phyloP scores from a whole-genome alignment of 2,797 vertebrate genomes.

The Squalus acanthias region DNA sequence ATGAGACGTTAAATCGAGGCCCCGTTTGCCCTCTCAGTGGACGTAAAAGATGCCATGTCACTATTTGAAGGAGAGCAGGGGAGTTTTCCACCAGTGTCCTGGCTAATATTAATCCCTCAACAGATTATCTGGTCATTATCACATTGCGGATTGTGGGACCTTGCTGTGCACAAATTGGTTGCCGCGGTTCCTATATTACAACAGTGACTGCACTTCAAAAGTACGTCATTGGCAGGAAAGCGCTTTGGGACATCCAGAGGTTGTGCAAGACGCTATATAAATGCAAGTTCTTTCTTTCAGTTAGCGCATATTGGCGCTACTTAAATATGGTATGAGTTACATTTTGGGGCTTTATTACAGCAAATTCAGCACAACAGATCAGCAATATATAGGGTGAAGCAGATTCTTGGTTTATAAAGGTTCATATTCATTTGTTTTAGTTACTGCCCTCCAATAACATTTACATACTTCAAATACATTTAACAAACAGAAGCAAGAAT shows the following conservation, averaged over 20 bases:
- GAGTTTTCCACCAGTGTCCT: neutral
- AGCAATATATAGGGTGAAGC: too few species aligned
- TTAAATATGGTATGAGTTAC: neutral
- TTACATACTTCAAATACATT: neutral
- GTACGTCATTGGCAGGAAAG: neutral
- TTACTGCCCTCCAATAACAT: neutral
- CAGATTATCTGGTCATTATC: neutral
- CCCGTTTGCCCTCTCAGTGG: neutral
- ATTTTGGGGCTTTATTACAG: too few species aligned
- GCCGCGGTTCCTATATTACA: neutral
- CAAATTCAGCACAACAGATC: too few species aligned
- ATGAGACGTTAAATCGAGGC: too few species aligned
- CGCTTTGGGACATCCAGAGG: neutral
- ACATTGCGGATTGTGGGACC: neutral
- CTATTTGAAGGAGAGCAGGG: neutral
- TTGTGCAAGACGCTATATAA: neutral
- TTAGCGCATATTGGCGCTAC: neutral
- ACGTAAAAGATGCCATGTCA: neutral
- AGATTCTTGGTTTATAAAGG: too few species aligned
- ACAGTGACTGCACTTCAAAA: neutral
- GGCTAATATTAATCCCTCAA: neutral
- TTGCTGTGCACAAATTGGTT: neutral
- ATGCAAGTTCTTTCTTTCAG: neutral
- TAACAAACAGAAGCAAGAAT: neutral
- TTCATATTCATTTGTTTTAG: neutral